These are phyloP conservation scores for Equus quagga DNA, from an alignment of 2,113 vertebrate species.

Conservation along the genomic window DNA sequence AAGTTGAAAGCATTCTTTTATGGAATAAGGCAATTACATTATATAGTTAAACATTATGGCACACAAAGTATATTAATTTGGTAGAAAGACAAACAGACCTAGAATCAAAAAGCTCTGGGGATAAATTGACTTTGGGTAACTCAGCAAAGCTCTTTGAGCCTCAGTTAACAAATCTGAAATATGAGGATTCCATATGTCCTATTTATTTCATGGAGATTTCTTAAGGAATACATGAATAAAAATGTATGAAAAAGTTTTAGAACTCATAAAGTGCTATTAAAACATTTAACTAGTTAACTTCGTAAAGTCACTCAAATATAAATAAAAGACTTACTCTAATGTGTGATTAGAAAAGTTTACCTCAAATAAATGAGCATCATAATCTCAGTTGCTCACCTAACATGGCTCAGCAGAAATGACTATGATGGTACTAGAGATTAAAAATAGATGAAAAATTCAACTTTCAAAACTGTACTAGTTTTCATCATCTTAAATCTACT, in stretches of 20 bases:
- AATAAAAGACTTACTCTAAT: conserved; percentile 32
- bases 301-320: not conserved
- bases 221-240: not conserved
- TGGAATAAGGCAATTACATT: not conserved
- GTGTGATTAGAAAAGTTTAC: conserved; percentile 7
- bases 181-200: not conserved
- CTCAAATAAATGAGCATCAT: not conserved
- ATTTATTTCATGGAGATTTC: conserved; percentile 2
- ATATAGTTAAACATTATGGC: conserved; percentile 30
- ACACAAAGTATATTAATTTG: conserved; percentile 26
- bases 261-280: not conserved
- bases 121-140: conserved; percentile 12
- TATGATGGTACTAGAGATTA: not conserved
- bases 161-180: not conserved
- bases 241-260: not conserved
- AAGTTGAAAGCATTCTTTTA: not conserved
- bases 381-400: not conserved
- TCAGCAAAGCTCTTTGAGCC: conserved; percentile 14
- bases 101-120: not conserved
- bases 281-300: conserved; percentile 21
- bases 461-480: not conserved
- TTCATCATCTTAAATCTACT: not conserved
- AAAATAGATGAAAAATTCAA: not conserved
- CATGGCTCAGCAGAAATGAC: conserved; percentile 6
- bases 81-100: not conserved